Percentiles rank a stretch among this genome's conserved stretches.
These are phyloP conservation scores for Tetheella fluctuosa DNA, from an alignment of 2,888 invertebrate species.

Conservation along the genomic window DNA sequence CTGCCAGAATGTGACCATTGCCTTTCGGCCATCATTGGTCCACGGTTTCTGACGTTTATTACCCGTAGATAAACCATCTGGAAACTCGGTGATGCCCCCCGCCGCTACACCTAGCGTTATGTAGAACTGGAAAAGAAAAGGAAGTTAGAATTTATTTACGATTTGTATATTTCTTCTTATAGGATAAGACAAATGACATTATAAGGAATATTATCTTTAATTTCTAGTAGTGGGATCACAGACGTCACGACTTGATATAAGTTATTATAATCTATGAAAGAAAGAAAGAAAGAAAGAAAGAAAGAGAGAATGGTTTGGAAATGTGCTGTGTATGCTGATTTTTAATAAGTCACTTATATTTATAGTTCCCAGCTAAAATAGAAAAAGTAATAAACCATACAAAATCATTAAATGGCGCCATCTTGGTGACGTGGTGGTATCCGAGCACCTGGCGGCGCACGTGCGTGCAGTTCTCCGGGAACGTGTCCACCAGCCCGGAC, in stretches of 20 bases:
- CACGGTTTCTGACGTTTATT: constrained; percentile 85
- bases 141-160: background rate
- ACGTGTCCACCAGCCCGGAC: constrained; percentile 53
- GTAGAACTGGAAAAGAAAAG: constrained; percentile 81
- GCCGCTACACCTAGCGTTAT: constrained; percentile 87
- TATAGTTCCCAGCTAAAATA: too few relatives aligned
- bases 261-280: too few relatives aligned
- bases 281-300: too few relatives aligned
- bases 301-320: too few relatives aligned
- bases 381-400: too few relatives aligned
- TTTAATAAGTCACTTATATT: too few relatives aligned
- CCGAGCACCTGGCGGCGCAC: constrained; percentile 48
- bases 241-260: too few relatives aligned
- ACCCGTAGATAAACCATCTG: constrained; percentile 75
- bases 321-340: too few relatives aligned
- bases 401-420: constrained; percentile 74
- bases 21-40: constrained; percentile 83
- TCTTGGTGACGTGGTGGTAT: constrained; percentile 39
- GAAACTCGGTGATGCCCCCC: constrained; percentile 88
- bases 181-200: too few relatives aligned
- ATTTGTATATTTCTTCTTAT: too few relatives aligned
- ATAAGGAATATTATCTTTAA: too few relatives aligned
- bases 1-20: constrained; percentile 86
- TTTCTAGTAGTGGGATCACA: too few relatives aligned
- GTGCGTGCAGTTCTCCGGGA: constrained; percentile 48